Base-by-base conservation (phyloP, 2,888 invertebrate genomes). In the Rhynchonema sp. region DNA sequence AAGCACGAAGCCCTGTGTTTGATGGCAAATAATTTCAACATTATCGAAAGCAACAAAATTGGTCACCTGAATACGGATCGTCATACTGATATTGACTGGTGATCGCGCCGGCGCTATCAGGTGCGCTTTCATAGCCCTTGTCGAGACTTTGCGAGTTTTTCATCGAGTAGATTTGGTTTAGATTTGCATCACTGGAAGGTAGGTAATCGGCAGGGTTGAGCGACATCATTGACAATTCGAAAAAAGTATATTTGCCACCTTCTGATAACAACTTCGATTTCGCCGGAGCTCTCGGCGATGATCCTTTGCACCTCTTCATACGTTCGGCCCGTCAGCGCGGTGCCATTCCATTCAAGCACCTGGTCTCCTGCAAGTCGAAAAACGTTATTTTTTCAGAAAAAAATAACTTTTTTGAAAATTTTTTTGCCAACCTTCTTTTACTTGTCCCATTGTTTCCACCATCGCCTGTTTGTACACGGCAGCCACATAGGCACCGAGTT, bases 331-430 rank as follows among this genome's bases (percentile, higher is more conserved):
- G 76, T 76, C 61, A 81, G 70, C 26, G 74, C 72, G 17, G 79
- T 72, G 1, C 81, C 81, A 67, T 82, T 82, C 81, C 81, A 81
- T 67, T 82, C 81, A 30, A 82, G 69, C 9, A 82, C 77, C 67
- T 81, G 79, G 68, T 82, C 81, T 46, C 81, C 81, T 80, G 65
- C 20, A 63, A 66, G 9, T 23, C 13, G 9, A 38, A 38, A 17
- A 49, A 49, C 30, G 3, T 25, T 13, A 49, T 27, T 60, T 57
- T 30, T 22, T 59, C 22, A 53, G 13, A 38, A 20, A 38, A 13
- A 38, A 38, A n/a, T n/a, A n/a, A n/a, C n/a, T n/a, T n/a, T n/a
- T n/a, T n/a, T n/a, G n/a, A n/a, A n/a, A n/a, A n/a, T n/a, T n/a
- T n/a, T n/a, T 9, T 2, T 38, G 62, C 68, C 64, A 66, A 80